A percentile compares a stretch with the other conserved stretches of the same genome.
Evolutionary conservation across 2,113 vertebrate species (phyloP).

Genomic region (Murina feae): DNA sequence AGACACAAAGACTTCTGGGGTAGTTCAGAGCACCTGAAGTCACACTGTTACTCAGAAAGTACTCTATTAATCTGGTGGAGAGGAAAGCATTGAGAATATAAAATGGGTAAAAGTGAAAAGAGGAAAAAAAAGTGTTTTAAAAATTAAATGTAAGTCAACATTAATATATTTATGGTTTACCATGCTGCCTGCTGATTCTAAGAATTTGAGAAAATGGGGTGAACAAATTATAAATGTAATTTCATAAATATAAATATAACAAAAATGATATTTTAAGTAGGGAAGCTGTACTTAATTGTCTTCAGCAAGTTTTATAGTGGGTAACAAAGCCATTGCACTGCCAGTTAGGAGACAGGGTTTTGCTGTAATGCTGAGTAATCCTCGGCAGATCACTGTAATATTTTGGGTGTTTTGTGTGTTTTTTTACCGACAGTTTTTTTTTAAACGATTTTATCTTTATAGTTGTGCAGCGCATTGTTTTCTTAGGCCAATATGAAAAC

Average conservation of each 20-base stretch:
- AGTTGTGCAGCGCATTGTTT: not conserved
- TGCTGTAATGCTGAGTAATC: not conserved
- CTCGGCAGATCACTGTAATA: not conserved
- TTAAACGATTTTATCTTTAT: not conserved
- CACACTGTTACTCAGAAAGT: not conserved
- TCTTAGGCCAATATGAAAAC: not conserved
- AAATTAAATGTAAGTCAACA: not conserved
- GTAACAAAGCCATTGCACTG: not conserved
- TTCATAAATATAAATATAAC: not conserved
- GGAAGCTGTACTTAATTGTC: not conserved
- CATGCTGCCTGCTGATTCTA: not conserved
- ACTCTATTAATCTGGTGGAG: not conserved
- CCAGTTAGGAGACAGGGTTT: not conserved
- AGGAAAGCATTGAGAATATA: not conserved
- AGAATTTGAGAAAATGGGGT: not conserved
- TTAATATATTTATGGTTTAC: not conserved
- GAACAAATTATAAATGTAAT: not conserved
- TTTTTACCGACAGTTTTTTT: not conserved
- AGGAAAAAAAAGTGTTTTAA: not conserved
- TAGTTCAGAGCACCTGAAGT: slow-evolving; percentile 15
- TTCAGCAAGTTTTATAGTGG: not conserved
- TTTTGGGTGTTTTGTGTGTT: not conserved
- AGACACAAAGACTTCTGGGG: not conserved
- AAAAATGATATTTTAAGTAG: not conserved
- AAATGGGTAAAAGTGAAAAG: not conserved